Evolutionary conservation across 2,797 vertebrate genomes (phyloP).

Genomic region (Tangara arthus): DNA sequence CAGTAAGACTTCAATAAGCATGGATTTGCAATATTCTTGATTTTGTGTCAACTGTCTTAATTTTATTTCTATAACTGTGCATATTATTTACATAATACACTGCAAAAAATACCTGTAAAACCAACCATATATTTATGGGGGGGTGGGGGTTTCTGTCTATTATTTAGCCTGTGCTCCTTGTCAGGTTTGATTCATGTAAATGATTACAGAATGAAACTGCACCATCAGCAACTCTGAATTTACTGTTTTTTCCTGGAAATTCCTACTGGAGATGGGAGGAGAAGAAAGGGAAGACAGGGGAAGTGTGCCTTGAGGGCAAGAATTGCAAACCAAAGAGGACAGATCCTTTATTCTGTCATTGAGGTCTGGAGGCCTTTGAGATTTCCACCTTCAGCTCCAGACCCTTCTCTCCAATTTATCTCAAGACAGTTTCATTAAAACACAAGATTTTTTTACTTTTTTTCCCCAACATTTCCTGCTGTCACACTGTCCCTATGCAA

Average conservation of each 20-base stretch:
- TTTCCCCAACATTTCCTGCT: neutral
- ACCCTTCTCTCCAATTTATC: neutral
- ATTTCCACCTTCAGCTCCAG: neutral
- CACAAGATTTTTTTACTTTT: neutral
- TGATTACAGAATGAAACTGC: neutral
- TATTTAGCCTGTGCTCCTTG: neutral
- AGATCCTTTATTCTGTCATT: neutral
- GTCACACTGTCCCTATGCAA: rapidly evolving
- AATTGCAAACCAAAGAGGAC: neutral
- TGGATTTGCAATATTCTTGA: neutral
- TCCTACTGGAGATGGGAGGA: neutral
- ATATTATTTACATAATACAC: neutral
- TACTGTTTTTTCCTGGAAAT: neutral
- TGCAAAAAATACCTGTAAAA: neutral
- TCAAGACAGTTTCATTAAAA: neutral
- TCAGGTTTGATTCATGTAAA: neutral
- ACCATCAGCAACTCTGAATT: neutral
- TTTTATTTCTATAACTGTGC: neutral
- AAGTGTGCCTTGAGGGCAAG: rapidly evolving
- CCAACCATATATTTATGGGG: neutral
- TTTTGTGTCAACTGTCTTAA: neutral
- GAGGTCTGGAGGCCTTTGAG: neutral
- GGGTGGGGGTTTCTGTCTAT: rapidly evolving
- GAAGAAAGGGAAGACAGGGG: neutral
- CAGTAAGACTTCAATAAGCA: neutral